Conservation (phyloP, 1,140 invertebrate species). For the Penaeus indicus region DNA sequence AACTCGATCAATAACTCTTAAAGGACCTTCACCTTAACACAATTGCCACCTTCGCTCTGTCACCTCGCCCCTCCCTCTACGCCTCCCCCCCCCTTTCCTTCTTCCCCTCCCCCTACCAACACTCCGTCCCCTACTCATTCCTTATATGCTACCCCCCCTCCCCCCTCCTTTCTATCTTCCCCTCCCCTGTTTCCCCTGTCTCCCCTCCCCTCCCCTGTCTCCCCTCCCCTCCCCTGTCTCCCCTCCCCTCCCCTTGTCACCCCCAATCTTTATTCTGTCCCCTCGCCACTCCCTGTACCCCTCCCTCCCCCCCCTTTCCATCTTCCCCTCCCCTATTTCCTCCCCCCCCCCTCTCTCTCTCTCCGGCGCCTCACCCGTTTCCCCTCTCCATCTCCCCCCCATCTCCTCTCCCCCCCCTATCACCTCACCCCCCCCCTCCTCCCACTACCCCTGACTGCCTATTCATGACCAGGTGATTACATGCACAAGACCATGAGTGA, state of each 20-base stretch:
- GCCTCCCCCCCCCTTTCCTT: neutral
- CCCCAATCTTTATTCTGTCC: neutral
- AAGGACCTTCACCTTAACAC: too few relatives aligned
- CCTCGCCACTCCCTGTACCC: neutral
- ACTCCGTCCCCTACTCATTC: neutral
- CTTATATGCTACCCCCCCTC: neutral
- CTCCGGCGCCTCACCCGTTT: neutral
- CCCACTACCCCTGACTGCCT: too few relatives aligned
- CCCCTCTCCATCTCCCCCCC: neutral
- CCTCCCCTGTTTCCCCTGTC: neutral
- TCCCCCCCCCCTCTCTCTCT: neutral
- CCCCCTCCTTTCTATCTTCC: neutral
- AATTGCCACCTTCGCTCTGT: neutral
- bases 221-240: neutral
- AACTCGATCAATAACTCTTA: too few relatives aligned
- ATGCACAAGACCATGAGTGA: too few relatives aligned
- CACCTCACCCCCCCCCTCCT: neutral
- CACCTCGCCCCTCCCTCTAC: neutral
- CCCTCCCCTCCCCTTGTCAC: neutral
- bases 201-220: neutral
- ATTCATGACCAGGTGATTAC: too few relatives aligned
- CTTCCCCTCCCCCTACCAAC: neutral
- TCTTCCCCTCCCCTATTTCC: neutral
- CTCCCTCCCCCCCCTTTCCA: constrained; percentile 18
- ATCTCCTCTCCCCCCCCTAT: neutral